Evolutionary conservation across 2,888 invertebrate genomes (phyloP), one percentile per base, ranked within the genome.

Genomic region (Drosophila fungiperda): DNA sequence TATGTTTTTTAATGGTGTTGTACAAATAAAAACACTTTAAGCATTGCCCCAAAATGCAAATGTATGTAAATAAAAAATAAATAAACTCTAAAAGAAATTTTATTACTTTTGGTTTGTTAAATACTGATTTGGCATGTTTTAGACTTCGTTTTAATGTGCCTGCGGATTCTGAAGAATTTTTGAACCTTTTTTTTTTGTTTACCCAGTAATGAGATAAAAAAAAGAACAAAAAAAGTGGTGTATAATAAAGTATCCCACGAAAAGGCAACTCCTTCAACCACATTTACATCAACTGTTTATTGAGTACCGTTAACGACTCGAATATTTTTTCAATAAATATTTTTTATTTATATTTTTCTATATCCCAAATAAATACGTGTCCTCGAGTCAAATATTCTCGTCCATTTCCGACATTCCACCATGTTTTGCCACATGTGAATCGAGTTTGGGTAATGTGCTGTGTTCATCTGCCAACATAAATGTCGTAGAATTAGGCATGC

Each of bases 401-500:
- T 9, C 17, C 8, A 5, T n/a, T 38, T 6, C 6, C 26, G 20
- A 20, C n/a, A n/a, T 35, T 36, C 11, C 20, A 2, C 0, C 23
- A 45, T 15, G n/a, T 36, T 23, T n/a, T 17, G 17, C 23, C 64
- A 20, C 38, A 49, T 67, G 17, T 67, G 49, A 40, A 29, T 68
- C 55, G 55, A 55, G 35, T 42, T 57, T 57, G 29, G n/a, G 23
- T 45, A 57, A 57, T 66, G 36, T 38, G 32, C 42, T 65, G 55
- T 32, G 35, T 5, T 49, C 5, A n/a, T 32, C 33, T 23, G 17
- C 26, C 40, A 1, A 17, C 49, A 54, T 50, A 50, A 35, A 42
- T 67, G 20, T 40, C 45, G 5, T 42, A 35, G 62, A 78, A 78
- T 67, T 54, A 50, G 58, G 29, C 73, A 68, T 76, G 71, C 80